phyloP scores from a whole-genome alignment of 64 coral and sea anemone species.

The Pocillopora damicornis region DNA sequence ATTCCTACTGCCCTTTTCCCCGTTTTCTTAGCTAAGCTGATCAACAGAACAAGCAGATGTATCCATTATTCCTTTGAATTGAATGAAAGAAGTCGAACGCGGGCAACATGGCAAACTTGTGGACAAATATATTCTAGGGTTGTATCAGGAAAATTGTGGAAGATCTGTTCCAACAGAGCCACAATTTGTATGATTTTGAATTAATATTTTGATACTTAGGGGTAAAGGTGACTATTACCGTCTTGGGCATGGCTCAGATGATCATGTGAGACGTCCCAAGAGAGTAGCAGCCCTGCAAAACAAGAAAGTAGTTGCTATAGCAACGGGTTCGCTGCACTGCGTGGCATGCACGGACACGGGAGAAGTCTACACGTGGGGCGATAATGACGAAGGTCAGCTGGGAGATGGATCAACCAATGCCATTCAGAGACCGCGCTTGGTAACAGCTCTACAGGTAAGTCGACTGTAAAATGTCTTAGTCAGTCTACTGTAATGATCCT shows the following conservation, averaged over 20 bases:
- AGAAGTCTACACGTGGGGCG: conserved; percentile 98
- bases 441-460: conserved; percentile 87
- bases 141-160: too few relatives aligned
- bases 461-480: background rate
- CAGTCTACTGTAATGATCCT: too few relatives aligned
- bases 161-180: too few relatives aligned
- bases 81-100: too few relatives aligned
- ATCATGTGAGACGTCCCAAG: conserved; percentile 94
- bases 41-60: too few relatives aligned
- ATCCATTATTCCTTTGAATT: too few relatives aligned
- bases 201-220: conserved; percentile 27
- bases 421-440: conserved; percentile 85
- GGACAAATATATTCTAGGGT: too few relatives aligned
- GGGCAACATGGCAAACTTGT: too few relatives aligned
- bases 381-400: conserved; percentile 97
- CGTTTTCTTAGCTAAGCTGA: too few relatives aligned
- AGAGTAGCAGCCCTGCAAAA: conserved; percentile 76
- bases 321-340: conserved; percentile 95
- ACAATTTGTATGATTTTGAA: background rate
- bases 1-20: too few relatives aligned
- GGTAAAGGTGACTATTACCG: conserved; percentile 98
- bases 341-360: conserved; percentile 98
- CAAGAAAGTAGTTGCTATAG: conserved; percentile 89
- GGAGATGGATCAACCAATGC: conserved; percentile 97
- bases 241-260: conserved; percentile 92